These are phyloP conservation scores for Oryzaephilus surinamensis DNA, from an alignment of 1,140 invertebrate species.

Conservation along the genomic window DNA sequence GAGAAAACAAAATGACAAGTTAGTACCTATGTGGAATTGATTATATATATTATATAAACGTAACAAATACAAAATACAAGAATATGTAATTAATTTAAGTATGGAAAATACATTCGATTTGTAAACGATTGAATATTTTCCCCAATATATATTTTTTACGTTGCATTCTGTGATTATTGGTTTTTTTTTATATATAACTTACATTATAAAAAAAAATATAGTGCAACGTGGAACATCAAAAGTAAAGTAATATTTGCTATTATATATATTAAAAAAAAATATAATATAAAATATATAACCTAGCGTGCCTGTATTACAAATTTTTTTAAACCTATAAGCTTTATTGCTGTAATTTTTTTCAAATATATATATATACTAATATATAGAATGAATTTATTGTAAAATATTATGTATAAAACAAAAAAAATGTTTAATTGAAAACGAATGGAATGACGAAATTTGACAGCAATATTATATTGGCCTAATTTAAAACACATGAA, in stretches of 20 bases:
- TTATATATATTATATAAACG: conserved; percentile 2
- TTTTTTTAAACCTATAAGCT: conserved; percentile 10
- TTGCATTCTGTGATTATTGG: conserved; percentile 6
- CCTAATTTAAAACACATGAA: conserved; percentile 7
- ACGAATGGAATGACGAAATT: too few species aligned
- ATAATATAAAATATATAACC: too few species aligned
- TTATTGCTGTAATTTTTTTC: conserved; percentile 4
- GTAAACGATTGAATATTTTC: background rate
- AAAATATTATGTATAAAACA: too few species aligned
- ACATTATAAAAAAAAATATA: too few species aligned
- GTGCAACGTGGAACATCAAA: conserved; percentile 12
- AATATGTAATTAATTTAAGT: too few species aligned
- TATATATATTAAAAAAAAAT: conserved; percentile 14
- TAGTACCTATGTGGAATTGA: conserved; percentile 10
- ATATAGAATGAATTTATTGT: too few species aligned
- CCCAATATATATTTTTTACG: background rate
- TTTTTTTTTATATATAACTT: conserved; percentile 10
- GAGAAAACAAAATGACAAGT: too few species aligned
- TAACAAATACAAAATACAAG: background rate
- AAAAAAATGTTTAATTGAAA: too few species aligned
- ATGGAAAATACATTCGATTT: too few species aligned
- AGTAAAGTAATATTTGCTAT: conserved; percentile 21
- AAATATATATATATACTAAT: too few species aligned
- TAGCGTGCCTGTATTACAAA: conserved; percentile 20
- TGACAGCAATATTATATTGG: conserved; percentile 9